Evolutionary conservation across 1,140 invertebrate genomes (phyloP).

Genomic region (Ceratoteleas bidentatus): DNA sequence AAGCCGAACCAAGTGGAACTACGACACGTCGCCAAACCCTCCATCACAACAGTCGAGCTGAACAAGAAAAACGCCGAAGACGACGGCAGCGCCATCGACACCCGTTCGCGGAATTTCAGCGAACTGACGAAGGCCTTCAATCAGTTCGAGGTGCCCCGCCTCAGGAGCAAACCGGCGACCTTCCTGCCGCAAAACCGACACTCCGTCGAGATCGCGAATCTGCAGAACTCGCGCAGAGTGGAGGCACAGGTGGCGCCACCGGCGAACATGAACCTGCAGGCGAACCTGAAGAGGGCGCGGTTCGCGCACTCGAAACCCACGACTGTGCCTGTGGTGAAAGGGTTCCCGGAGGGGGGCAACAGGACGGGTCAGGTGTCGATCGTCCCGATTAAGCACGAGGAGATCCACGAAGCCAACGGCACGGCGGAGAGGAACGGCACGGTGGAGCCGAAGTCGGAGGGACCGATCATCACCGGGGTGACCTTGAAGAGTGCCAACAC

Average conservation of each 20-base stretch:
- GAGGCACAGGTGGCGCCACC: conserved; percentile 22
- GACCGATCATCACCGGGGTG: conserved; percentile 78
- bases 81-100: conserved; percentile 43
- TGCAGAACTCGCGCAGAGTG: conserved; percentile 6
- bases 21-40: conserved; percentile 40
- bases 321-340: conserved; percentile 69
- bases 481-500: conserved; percentile 75
- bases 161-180: conserved; percentile 66
- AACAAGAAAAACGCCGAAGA: conserved; percentile 65
- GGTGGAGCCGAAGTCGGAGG: conserved; percentile 66
- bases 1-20: conserved; percentile 20
- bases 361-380: conserved; percentile 27
- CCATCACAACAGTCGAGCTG: conserved; percentile 69
- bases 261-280: conserved; percentile 11
- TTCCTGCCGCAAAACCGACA: conserved; percentile 56
- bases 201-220: conserved; percentile 41
- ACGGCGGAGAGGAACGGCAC: background rate
- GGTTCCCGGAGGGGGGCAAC: conserved; percentile 60
- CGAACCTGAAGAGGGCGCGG: conserved; percentile 34
- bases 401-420: background rate
- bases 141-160: conserved; percentile 58
- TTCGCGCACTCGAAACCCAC: conserved; percentile 34
- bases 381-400: conserved; percentile 51
- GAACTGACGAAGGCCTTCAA: conserved; percentile 76
- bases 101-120: conserved; percentile 71